A percentile compares a stretch with the other conserved stretches of the same genome.
phyloP scores from a whole-genome alignment of 2,797 vertebrate genomes.

The Discoglossus pictus region DNA sequence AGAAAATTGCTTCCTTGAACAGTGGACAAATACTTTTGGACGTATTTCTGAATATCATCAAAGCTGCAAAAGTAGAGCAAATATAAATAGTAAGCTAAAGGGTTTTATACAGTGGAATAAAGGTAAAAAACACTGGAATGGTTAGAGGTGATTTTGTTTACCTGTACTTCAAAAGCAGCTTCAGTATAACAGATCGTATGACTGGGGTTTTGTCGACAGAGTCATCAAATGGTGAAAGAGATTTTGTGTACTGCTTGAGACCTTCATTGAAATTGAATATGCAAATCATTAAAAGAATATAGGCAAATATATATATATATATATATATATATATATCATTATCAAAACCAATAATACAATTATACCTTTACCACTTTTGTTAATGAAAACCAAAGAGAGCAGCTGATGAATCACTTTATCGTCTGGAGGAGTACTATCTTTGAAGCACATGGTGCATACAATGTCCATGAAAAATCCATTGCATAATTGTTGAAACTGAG shows the following conservation, averaged over 20 bases:
- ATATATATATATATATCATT: too few species aligned
- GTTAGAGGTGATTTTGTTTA: too few species aligned
- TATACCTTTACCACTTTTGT: slow-evolving; percentile 61
- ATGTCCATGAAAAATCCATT: slow-evolving; percentile 91
- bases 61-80: slow-evolving; percentile 74
- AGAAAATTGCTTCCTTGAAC: slow-evolving; percentile 78
- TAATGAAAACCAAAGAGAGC: slow-evolving; percentile 80
- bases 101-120: too few species aligned
- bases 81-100: too few species aligned
- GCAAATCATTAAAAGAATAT: too few species aligned
- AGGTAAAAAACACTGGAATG: too few species aligned
- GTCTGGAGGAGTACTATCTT: slow-evolving; percentile 83
- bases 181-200: slow-evolving; percentile 89
- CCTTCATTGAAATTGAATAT: slow-evolving; percentile 60
- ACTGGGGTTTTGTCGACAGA: slow-evolving; percentile 89
- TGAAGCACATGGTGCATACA: slow-evolving; percentile 91
- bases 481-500: slow-evolving; percentile 81
- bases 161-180: slow-evolving; percentile 95
- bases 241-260: slow-evolving; percentile 72
- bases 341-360: too few species aligned
- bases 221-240: slow-evolving; percentile 89
- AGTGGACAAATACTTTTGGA: slow-evolving; percentile 78
- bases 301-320: too few species aligned
- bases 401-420: slow-evolving; percentile 74
- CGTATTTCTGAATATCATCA: slow-evolving; percentile 76